These are phyloP conservation scores for Epizoanthus illoricatus DNA, from an alignment of 92 coral and sea anemone species.

Conservation along the genomic window DNA sequence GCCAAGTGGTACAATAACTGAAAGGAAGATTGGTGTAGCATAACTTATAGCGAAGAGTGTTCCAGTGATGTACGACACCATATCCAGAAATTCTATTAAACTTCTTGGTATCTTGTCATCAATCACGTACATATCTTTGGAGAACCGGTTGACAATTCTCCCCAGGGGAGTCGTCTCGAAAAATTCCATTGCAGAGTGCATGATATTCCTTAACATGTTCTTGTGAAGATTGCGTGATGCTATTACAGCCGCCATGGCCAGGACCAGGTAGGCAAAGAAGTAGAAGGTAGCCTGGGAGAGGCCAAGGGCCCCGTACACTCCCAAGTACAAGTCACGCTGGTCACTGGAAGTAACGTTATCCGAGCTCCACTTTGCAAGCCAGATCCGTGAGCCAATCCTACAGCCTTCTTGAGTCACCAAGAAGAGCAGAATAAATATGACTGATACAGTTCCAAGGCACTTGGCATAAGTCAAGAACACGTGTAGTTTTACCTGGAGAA, in stretches of 20 bases:
- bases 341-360: slow-evolving; percentile 65
- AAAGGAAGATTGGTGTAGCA: slow-evolving; percentile 72
- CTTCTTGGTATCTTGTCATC: slow-evolving; percentile 66
- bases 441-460: slow-evolving; percentile 64
- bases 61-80: slow-evolving; percentile 46
- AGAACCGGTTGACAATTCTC: slow-evolving; percentile 72
- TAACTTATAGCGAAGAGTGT: slow-evolving; percentile 72
- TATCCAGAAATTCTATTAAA: slow-evolving; percentile 56
- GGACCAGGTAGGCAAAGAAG: slow-evolving; percentile 33
- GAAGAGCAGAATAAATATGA: slow-evolving; percentile 39
- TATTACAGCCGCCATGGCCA: slow-evolving; percentile 47
- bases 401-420: slow-evolving; percentile 58
- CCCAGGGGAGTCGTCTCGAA: slow-evolving; percentile 82
- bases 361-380: slow-evolving; percentile 86
- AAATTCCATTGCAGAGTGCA: slow-evolving; percentile 68
- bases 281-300: slow-evolving; percentile 47
- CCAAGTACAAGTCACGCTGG: slow-evolving; percentile 64
- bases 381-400: slow-evolving; percentile 61
- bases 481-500: slow-evolving; percentile 66
- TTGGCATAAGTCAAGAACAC: slow-evolving; percentile 70
- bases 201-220: slow-evolving; percentile 55
- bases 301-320: slow-evolving; percentile 74
- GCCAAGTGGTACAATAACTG: slow-evolving; percentile 59
- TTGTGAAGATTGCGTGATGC: slow-evolving; percentile 66
- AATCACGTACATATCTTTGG: slow-evolving; percentile 61